These are phyloP conservation scores for Glyptemys insculpta DNA, from an alignment of 2,797 vertebrate genomes.

Conservation along the genomic window DNA sequence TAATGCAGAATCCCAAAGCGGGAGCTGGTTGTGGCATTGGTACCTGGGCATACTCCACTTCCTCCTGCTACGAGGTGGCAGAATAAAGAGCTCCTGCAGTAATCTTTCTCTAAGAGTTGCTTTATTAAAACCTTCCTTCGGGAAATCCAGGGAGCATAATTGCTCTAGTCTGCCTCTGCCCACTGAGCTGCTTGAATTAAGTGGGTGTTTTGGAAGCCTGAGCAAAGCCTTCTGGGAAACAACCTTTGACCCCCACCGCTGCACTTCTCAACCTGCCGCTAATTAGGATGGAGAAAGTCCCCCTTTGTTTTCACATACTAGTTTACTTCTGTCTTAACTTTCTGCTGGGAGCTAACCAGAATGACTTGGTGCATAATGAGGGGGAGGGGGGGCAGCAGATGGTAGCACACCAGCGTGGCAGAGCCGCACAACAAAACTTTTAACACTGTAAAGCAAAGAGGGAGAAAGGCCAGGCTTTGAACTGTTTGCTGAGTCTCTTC, in stretches of 20 bases:
- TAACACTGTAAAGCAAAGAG: not conserved
- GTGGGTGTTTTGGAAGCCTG: conserved; percentile 79
- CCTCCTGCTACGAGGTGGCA: conserved; percentile 43
- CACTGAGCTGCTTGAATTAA: conserved; percentile 80
- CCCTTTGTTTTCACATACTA: conserved; percentile 70
- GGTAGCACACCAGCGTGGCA: conserved; percentile 21
- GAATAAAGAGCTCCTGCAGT: conserved; percentile 72
- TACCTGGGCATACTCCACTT: conserved; percentile 33
- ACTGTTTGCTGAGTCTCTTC: not conserved
- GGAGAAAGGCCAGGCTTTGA: conserved; percentile 27
- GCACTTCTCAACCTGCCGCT: conserved; percentile 72
- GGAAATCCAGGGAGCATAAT: conserved; percentile 79
- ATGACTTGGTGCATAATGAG: conserved; percentile 58
- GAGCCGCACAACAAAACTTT: conserved; percentile 23
- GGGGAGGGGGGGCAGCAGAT: conserved; percentile 50
- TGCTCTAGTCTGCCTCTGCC: conserved; percentile 77
- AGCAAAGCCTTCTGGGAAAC: conserved; percentile 78
- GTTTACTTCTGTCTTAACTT: conserved; percentile 50
- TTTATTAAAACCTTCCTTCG: conserved; percentile 76
- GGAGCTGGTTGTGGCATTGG: not conserved
- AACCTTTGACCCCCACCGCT: conserved; percentile 77
- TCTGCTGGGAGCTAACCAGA: conserved; percentile 62
- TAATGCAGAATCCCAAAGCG: not conserved
- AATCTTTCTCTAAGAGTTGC: conserved; percentile 57
- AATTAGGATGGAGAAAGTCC: conserved; percentile 77